Percentiles rank a stretch among this genome's conserved stretches.
These are phyloP conservation scores for Sardinella longiceps DNA, from an alignment of 2,797 vertebrate species.

Conservation along the genomic window DNA sequence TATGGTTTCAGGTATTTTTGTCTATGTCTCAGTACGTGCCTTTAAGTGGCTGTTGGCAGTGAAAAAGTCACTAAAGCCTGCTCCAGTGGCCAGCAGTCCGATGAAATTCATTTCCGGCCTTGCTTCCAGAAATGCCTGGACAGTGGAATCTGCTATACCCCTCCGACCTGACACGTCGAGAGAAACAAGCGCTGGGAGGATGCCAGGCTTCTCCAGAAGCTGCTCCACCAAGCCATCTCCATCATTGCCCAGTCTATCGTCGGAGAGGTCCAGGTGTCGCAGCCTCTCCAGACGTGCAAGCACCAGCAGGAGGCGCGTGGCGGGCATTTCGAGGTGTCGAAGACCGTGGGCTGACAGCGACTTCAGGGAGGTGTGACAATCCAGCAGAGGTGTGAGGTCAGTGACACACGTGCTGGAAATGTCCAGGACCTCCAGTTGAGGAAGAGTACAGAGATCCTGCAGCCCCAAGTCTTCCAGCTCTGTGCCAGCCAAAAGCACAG, in stretches of 20 bases:
- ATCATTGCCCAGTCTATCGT: slow-evolving; percentile 80
- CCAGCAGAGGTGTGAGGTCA: slow-evolving; percentile 84
- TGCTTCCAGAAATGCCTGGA: slow-evolving; percentile 82
- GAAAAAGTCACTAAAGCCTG: slow-evolving; percentile 85
- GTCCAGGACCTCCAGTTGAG: slow-evolving; percentile 88
- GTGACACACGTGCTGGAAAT: slow-evolving; percentile 89
- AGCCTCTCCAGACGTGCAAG: slow-evolving; percentile 71
- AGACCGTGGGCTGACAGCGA: slow-evolving; percentile 87
- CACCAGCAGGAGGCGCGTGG: slow-evolving; percentile 82
- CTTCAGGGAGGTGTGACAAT: slow-evolving; percentile 83
- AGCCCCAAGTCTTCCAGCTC: slow-evolving; percentile 86
- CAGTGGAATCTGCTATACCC: slow-evolving; percentile 78
- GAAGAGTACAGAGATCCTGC: slow-evolving; percentile 86
- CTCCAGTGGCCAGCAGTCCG: slow-evolving; percentile 88
- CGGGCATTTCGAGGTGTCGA: slow-evolving; percentile 87
- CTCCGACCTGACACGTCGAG: slow-evolving; percentile 92
- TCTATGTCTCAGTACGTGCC: slow-evolving; percentile 68
- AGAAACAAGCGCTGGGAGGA: slow-evolving; percentile 86
- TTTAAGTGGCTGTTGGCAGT: slow-evolving; percentile 83
- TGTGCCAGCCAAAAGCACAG: slow-evolving; percentile 84
- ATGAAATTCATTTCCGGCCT: slow-evolving; percentile 86
- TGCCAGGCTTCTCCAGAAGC: slow-evolving; percentile 83
- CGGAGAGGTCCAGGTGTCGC: slow-evolving; percentile 92
- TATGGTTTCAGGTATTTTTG: neutral
- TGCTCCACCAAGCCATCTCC: slow-evolving; percentile 75